Percentiles rank a stretch among this genome's conserved stretches.
phyloP scores from a whole-genome alignment of 2,113 vertebrate genomes.

The Leucopsar rothschildi region DNA sequence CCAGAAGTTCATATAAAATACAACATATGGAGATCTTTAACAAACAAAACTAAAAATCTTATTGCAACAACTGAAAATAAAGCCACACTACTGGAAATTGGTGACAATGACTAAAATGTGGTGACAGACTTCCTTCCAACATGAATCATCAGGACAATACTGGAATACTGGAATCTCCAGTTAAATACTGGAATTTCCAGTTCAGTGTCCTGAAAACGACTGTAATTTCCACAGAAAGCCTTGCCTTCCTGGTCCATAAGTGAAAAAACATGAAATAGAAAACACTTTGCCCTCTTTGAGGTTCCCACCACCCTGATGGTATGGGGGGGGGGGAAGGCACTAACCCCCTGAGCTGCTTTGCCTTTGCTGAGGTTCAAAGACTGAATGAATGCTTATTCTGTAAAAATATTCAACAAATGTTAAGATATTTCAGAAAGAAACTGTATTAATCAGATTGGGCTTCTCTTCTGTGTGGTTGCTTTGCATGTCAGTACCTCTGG shows the following conservation, averaged over 20 bases:
- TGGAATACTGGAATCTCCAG: background rate
- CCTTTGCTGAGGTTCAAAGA: background rate
- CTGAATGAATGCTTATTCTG: background rate
- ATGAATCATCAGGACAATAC: background rate
- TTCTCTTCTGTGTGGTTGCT: background rate
- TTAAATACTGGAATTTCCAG: background rate
- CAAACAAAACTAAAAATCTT: background rate
- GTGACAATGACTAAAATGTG: background rate
- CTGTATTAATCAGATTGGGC: background rate
- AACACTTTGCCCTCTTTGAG: background rate
- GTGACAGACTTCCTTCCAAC: background rate
- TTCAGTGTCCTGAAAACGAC: background rate
- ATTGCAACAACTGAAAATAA: background rate
- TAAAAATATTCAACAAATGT: background rate
- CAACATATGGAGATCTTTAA: background rate
- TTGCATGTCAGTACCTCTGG: background rate
- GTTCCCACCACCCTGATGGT: background rate
- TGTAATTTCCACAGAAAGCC: background rate
- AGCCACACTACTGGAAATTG: background rate
- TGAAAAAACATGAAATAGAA: background rate
- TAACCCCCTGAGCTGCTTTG: background rate
- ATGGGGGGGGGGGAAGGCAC: background rate
- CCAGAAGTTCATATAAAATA: background rate
- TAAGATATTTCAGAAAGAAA: background rate
- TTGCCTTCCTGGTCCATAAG: background rate